A percentile compares a stretch with the other conserved stretches of the same genome.
These are phyloP conservation scores for Hippoglossus stenolepis DNA, from an alignment of 2,113 vertebrate genomes.

Conservation along the genomic window DNA sequence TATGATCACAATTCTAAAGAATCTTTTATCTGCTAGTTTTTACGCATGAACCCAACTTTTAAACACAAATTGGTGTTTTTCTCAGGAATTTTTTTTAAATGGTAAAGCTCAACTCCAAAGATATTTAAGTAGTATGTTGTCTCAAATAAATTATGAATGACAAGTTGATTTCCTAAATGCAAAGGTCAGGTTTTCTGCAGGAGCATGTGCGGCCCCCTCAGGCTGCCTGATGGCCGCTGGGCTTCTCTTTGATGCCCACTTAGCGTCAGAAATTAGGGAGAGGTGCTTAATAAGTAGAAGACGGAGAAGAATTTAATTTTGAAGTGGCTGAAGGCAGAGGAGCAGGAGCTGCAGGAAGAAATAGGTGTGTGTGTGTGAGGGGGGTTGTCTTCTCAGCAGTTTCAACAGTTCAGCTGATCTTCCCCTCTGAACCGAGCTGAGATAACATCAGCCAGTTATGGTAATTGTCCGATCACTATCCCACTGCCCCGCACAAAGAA, in stretches of 20 bases:
- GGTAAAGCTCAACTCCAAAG: neutral
- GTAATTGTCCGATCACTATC: constrained; percentile 80
- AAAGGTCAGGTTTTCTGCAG: constrained; percentile 10
- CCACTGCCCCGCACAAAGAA: constrained; percentile 64
- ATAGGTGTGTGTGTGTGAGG: neutral
- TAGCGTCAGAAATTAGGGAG: constrained; percentile 78
- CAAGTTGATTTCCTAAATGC: constrained; percentile 1
- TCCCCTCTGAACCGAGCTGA: constrained; percentile 58
- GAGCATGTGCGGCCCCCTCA: neutral
- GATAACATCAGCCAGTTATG: constrained; percentile 81
- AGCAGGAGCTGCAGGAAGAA: constrained; percentile 57
- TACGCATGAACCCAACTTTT: neutral
- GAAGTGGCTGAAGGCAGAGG: constrained; percentile 67
- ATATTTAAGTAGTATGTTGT: neutral
- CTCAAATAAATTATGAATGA: constrained; percentile 9
- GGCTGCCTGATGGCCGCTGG: constrained; percentile 64
- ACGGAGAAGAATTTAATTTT: constrained; percentile 56
- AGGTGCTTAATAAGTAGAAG: constrained; percentile 54
- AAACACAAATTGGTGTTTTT: neutral
- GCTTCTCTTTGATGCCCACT: constrained; percentile 88
- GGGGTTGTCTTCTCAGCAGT: constrained; percentile 75
- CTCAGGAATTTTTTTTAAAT: neutral
- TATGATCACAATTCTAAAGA: neutral
- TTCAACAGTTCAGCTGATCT: constrained; percentile 83
- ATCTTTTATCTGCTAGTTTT: neutral